A percentile compares a stretch with the other conserved stretches of the same genome.
Conservation (phyloP, 1,140 invertebrate genomes). For the Drosophila grimshawi region DNA sequence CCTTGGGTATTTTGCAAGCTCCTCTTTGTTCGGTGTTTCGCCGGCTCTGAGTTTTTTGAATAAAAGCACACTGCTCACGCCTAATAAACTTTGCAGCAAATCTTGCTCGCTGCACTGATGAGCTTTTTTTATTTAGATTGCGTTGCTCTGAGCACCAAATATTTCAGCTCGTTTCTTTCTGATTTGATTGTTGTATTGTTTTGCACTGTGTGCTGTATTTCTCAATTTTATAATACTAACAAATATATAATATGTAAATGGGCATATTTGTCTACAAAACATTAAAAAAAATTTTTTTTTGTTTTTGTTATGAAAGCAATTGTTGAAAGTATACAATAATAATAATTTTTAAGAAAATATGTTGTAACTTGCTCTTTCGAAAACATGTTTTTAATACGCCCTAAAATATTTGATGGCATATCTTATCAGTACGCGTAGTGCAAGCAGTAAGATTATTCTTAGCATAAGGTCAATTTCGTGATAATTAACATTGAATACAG, state of each 20-base stretch:
- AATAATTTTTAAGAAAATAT: no score
- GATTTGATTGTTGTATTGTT: no score
- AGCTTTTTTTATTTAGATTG: no score
- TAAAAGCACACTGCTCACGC: neutral
- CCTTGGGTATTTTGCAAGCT: neutral
- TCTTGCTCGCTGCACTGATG: neutral
- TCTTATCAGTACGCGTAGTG: neutral
- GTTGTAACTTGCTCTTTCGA: no score
- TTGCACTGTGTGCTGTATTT: no score
- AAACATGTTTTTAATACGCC: neutral
- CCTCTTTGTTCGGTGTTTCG: neutral
- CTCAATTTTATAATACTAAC: no score
- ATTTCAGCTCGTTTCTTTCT: no score
- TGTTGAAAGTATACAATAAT: neutral
- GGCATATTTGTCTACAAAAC: no score
- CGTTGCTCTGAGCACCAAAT: no score
- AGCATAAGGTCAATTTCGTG: neutral
- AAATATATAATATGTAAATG: no score
- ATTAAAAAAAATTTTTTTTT: no score
- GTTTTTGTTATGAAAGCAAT: neutral
- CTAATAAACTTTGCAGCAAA: no score
- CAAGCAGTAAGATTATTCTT: neutral
- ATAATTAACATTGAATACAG: neutral
- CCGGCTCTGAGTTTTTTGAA: neutral
- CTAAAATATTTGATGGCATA: neutral